phyloP scores from a whole-genome alignment of 1,140 invertebrate species.

The Nasonia longicornis region DNA sequence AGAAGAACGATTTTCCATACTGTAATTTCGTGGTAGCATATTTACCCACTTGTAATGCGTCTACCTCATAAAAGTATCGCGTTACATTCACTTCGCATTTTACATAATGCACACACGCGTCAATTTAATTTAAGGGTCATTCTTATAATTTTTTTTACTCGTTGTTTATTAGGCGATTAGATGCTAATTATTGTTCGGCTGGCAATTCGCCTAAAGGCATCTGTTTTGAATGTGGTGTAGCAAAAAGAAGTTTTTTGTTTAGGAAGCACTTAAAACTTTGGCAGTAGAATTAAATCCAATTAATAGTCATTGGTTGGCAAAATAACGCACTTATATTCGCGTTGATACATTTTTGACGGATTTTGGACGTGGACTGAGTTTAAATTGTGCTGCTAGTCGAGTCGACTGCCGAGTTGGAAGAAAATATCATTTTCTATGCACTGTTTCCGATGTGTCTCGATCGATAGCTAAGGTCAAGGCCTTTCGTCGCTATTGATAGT shows the following conservation, averaged over 20 bases:
- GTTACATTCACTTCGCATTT: conserved; percentile 3
- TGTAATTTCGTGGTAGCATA: neutral
- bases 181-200: no score
- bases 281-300: no score
- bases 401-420: neutral
- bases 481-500: conserved; percentile 13
- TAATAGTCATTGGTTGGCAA: no score
- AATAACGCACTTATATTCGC: no score
- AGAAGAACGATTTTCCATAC: neutral
- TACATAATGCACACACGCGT: neutral
- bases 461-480: conserved; percentile 35
- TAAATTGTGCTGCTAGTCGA: no score
- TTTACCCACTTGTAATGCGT: neutral
- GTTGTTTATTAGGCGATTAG: no score
- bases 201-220: no score
- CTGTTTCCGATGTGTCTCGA: conserved; percentile 17
- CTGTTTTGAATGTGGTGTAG: no score
- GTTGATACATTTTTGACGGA: no score
- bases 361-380: no score
- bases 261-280: no score
- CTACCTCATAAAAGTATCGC: neutral
- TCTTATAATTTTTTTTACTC: neutral
- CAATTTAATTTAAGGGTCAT: neutral
- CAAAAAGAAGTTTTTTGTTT: no score
- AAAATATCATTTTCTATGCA: conserved; percentile 21